A percentile compares a stretch with the other conserved stretches of the same genome.
Conservation (phyloP, 2,113 vertebrate genomes). For the Manacus vitellinus region DNA sequence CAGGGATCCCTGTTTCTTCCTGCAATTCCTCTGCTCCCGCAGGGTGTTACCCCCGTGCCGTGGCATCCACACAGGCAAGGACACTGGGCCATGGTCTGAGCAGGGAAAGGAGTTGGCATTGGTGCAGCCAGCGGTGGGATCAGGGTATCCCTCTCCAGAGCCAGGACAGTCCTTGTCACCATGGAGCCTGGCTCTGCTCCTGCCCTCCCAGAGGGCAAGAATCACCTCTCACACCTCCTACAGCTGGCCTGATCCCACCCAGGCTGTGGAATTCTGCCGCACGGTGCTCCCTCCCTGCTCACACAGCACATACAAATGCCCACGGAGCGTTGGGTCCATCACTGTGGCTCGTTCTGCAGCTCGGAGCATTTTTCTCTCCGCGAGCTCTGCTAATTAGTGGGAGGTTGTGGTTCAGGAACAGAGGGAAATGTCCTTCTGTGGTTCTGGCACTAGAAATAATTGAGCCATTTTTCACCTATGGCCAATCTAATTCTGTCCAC, state of each 20-base stretch:
- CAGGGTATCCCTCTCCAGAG: background rate
- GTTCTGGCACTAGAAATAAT: constrained; percentile 50
- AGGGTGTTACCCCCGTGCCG: fast-evolving
- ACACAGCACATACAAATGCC: fast-evolving
- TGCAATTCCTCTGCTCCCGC: fast-evolving
- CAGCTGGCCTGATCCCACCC: background rate
- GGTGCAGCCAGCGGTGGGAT: background rate
- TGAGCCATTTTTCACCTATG: constrained; percentile 59
- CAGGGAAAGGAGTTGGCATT: background rate
- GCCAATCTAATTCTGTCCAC: constrained; percentile 20
- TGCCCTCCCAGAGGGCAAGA: background rate
- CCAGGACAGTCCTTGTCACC: background rate
- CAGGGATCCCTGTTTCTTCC: background rate
- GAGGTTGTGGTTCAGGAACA: constrained; percentile 39
- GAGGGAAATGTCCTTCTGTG: constrained; percentile 47
- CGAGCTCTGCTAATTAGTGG: constrained; percentile 8
- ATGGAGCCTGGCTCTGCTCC: fast-evolving
- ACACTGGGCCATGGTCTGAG: fast-evolving
- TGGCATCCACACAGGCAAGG: fast-evolving
- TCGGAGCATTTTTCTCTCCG: constrained; percentile 3
- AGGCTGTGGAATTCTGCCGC: fast-evolving
- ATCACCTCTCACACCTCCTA: fast-evolving
- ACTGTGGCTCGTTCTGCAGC: background rate
- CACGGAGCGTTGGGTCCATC: fast-evolving
- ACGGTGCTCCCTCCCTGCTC: fast-evolving